phyloP scores from a whole-genome alignment of 2,888 invertebrate species.

The Plutella xylostella region DNA sequence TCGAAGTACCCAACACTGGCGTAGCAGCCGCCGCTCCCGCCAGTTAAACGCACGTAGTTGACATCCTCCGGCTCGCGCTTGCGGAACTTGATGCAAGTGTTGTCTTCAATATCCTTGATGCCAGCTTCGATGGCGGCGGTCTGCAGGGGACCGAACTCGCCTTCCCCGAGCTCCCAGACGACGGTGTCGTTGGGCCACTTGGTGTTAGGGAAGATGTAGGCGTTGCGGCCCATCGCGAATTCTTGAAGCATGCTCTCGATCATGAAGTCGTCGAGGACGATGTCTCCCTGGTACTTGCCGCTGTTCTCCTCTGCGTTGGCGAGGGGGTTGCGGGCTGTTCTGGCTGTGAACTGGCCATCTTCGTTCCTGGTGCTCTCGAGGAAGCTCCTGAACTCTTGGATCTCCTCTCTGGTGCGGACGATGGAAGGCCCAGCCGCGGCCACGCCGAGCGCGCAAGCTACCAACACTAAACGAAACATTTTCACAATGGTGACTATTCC shows the following conservation, averaged over 20 bases:
- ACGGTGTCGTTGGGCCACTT: slow-evolving; percentile 52
- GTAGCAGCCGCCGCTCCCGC: slow-evolving; percentile 41
- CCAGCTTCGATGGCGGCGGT: slow-evolving; percentile 43
- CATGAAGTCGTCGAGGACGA: slow-evolving; percentile 45
- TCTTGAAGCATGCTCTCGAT: slow-evolving; percentile 40
- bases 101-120: slow-evolving; percentile 42
- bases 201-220: slow-evolving; percentile 42
- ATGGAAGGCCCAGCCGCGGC: slow-evolving; percentile 34
- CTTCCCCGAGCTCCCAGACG: slow-evolving; percentile 43
- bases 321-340: slow-evolving; percentile 25
- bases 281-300: slow-evolving; percentile 53
- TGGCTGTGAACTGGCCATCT: slow-evolving; percentile 22
- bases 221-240: slow-evolving; percentile 43
- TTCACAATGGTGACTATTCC: too few relatives aligned
- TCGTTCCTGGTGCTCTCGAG: slow-evolving; percentile 41
- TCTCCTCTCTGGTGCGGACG: slow-evolving; percentile 36
- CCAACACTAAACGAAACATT: slow-evolving; percentile 33
- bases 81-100: slow-evolving; percentile 52
- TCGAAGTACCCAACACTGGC: slow-evolving; percentile 52
- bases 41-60: slow-evolving; percentile 42
- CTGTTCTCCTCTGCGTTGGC: slow-evolving; percentile 46
- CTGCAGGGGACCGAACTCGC: slow-evolving; percentile 49
- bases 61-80: slow-evolving; percentile 36
- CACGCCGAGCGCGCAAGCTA: slow-evolving; percentile 29
- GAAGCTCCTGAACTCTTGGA: slow-evolving; percentile 42